A percentile compares a stretch with the other conserved stretches of the same genome.
Evolutionary conservation across 2,113 vertebrate species (phyloP).

Genomic region (Vidua macroura): DNA sequence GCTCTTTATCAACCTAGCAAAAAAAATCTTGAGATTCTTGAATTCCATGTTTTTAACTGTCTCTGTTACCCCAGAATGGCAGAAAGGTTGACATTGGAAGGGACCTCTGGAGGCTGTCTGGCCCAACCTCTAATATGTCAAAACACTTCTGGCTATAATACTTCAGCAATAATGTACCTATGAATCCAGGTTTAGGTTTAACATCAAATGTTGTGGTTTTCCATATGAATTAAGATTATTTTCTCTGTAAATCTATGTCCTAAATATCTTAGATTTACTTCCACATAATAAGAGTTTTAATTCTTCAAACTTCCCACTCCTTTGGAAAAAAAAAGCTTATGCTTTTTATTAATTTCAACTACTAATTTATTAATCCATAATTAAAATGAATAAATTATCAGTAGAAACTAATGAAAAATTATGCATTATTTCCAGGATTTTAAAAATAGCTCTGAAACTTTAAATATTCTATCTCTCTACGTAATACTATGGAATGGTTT

Average conservation of each 20-base stretch:
- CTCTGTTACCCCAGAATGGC: neutral
- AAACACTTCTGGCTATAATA: neutral
- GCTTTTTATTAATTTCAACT: neutral
- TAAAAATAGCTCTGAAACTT: neutral
- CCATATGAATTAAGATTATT: neutral
- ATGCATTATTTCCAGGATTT: neutral
- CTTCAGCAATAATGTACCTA: neutral
- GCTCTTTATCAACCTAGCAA: neutral
- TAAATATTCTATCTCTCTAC: neutral
- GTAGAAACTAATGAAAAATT: neutral
- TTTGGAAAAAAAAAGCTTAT: neutral
- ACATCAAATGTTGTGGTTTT: neutral
- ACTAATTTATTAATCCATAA: conserved; percentile 1
- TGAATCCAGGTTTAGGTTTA: neutral
- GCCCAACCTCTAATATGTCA: neutral
- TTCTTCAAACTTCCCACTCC: neutral
- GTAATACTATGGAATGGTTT: neutral
- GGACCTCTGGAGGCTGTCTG: neutral
- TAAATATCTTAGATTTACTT: neutral
- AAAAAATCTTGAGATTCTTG: neutral
- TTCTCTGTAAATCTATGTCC: neutral
- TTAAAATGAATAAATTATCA: neutral
- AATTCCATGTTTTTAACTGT: neutral
- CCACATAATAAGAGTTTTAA: neutral
- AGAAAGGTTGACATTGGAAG: neutral